phyloP scores from a whole-genome alignment of 2,797 vertebrate genomes.

The Paratrypauchen microcephalus region DNA sequence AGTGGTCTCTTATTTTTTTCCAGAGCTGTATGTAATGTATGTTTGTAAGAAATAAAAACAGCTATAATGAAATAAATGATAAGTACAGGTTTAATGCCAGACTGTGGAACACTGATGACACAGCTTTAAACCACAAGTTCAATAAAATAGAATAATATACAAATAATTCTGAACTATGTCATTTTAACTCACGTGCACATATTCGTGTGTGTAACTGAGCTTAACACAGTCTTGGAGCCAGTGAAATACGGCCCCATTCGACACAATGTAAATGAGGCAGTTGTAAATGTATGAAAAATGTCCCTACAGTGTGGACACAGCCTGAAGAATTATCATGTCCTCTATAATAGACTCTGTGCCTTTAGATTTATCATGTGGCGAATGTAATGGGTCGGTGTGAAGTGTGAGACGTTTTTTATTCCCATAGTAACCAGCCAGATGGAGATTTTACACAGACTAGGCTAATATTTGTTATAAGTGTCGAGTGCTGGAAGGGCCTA shows the following conservation, averaged over 20 bases:
- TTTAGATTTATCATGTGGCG: constrained; percentile 15
- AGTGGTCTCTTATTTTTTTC: too few species aligned
- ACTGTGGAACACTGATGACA: too few species aligned
- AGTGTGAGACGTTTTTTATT: not conserved
- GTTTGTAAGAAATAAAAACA: too few species aligned
- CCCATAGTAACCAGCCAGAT: too few species aligned
- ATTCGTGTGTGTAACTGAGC: not conserved
- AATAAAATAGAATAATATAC: too few species aligned
- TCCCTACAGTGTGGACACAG: constrained; percentile 8
- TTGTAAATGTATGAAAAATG: constrained; percentile 26
- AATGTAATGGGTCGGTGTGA: not conserved
- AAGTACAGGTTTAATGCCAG: too few species aligned
- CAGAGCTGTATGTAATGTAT: too few species aligned
- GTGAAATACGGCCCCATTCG: constrained; percentile 19
- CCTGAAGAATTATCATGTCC: constrained; percentile 18
- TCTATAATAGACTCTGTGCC: constrained; percentile 18
- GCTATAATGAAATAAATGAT: too few species aligned
- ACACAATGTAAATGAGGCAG: constrained; percentile 24
- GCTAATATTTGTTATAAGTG: not conserved
- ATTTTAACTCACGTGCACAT: not conserved
- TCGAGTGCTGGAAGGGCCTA: not conserved
- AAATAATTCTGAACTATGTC: too few species aligned
- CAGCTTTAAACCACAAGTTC: too few species aligned
- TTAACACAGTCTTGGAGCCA: not conserved
- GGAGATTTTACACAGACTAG: too few species aligned